Evolutionary conservation across 37 sponge, comb jelly and placozoan genomes (phyloP).

Genomic region (Halichondria panicea): DNA sequence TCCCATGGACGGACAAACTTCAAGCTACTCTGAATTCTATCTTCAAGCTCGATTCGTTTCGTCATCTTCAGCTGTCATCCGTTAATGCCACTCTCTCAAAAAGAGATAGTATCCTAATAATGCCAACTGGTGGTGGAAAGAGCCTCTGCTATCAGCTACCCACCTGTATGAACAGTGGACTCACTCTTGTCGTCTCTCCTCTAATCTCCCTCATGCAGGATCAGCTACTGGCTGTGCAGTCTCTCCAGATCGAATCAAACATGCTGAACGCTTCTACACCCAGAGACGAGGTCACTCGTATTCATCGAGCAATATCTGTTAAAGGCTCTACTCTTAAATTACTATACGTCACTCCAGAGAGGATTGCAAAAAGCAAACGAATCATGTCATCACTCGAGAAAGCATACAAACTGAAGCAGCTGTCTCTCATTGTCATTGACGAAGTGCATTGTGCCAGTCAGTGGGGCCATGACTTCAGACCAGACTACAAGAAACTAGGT

Average conservation of each 20-base stretch:
- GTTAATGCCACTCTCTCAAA: conserved; percentile 78
- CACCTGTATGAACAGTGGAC: conserved; percentile 62
- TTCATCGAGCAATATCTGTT: conserved; percentile 62
- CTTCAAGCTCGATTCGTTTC: conserved; percentile 69
- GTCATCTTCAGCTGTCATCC: conserved; percentile 74
- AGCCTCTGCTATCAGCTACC: conserved; percentile 97
- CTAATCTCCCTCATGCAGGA: conserved; percentile 96
- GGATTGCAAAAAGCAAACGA: conserved; percentile 82
- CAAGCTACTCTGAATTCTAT: conserved; percentile 14
- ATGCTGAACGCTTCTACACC: conserved; percentile 65
- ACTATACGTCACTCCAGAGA: conserved; percentile 95
- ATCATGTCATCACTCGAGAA: conserved; percentile 91
- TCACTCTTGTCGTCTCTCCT: conserved; percentile 93
- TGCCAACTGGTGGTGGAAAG: conserved; percentile 99
- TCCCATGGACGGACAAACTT: conserved; percentile 55
- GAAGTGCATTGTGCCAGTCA: conserved; percentile 97
- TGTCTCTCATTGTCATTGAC: conserved; percentile 90
- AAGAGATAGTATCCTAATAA: conserved; percentile 86
- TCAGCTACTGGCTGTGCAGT: conserved; percentile 74
- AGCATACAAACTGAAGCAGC: conserved; percentile 59
- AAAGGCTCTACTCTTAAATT: conserved; percentile 56
- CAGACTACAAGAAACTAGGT: conserved; percentile 92
- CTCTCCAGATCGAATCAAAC: conserved; percentile 50
- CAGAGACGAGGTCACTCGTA: conserved; percentile 45
- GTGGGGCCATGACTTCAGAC: conserved; percentile 99